These are phyloP conservation scores for Podocnemis expansa DNA, from an alignment of 2,113 vertebrate genomes.

Conservation along the genomic window DNA sequence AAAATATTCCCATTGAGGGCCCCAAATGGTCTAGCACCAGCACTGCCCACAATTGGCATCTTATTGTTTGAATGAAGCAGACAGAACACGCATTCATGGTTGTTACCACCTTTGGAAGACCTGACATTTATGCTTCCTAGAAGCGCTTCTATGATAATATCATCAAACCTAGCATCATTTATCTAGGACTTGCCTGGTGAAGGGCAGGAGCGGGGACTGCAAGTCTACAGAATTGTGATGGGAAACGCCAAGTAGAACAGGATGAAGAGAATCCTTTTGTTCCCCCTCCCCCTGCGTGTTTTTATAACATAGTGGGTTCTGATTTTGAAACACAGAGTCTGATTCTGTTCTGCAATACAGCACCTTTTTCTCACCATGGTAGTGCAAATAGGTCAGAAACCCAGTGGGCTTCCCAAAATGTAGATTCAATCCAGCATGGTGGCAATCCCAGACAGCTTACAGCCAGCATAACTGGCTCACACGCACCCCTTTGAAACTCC, in stretches of 20 bases:
- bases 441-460: too few species aligned
- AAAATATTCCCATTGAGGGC: too few species aligned
- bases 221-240: slow-evolving; percentile 5
- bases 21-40: too few species aligned
- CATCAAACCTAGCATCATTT: slow-evolving; percentile 21
- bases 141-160: slow-evolving; percentile 35
- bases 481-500: background rate
- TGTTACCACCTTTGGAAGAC: background rate
- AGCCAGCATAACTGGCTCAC: background rate
- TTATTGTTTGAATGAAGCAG: background rate
- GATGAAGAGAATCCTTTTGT: background rate
- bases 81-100: background rate
- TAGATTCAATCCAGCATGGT: background rate
- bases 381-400: too few species aligned
- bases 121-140: background rate
- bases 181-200: slow-evolving; percentile 28
- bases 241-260: background rate
- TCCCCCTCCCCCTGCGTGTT: fast-evolving
- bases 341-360: background rate
- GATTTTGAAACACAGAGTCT: too few species aligned
- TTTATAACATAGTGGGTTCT: background rate
- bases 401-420: background rate
- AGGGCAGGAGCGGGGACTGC: slow-evolving; percentile 31
- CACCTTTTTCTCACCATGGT: background rate
- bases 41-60: background rate